Percentiles rank a stretch among this genome's conserved stretches.
Conservation (phyloP, 2,888 invertebrate genomes). For the Girardia tigrina region DNA sequence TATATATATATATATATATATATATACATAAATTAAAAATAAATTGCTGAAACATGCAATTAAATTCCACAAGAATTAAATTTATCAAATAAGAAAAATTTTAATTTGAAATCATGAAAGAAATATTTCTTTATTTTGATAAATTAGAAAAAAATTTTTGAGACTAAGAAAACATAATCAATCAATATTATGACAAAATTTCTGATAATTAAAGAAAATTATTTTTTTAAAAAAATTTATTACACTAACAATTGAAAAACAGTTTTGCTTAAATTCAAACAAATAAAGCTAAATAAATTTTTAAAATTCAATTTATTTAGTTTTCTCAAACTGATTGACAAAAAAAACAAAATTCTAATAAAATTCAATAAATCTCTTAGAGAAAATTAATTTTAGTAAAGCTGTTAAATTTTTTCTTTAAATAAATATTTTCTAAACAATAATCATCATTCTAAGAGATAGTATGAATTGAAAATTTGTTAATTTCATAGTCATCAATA, state of each 20-base stretch:
- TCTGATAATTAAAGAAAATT: conserved; percentile 4
- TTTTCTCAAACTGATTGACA: conserved; percentile 9
- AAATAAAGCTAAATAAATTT: conserved; percentile 7
- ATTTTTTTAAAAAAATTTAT: not conserved
- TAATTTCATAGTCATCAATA: conserved; percentile 3
- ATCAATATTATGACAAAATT: conserved; percentile 12
- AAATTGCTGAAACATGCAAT: too few relatives aligned
- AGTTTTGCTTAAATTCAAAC: not conserved
- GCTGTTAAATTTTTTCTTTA: conserved; percentile 20
- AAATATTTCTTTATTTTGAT: too few relatives aligned
- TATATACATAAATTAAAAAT: too few relatives aligned
- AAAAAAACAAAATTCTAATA: too few relatives aligned
- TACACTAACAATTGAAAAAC: not conserved
- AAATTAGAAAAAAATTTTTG: too few relatives aligned
- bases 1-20: too few relatives aligned
- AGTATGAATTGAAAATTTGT: conserved; percentile 23
- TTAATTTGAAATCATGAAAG: too few relatives aligned
- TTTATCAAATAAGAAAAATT: too few relatives aligned
- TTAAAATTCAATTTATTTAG: not conserved
- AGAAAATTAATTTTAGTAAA: conserved; percentile 17
- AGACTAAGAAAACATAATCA: too few relatives aligned
- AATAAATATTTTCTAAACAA: conserved; percentile 20
- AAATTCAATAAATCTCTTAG: conserved; percentile 23
- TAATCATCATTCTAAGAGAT: conserved; percentile 20
- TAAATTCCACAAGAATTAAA: too few relatives aligned